Base-by-base conservation (phyloP, 2,888 invertebrate species). In the Drosophila robusta region DNA sequence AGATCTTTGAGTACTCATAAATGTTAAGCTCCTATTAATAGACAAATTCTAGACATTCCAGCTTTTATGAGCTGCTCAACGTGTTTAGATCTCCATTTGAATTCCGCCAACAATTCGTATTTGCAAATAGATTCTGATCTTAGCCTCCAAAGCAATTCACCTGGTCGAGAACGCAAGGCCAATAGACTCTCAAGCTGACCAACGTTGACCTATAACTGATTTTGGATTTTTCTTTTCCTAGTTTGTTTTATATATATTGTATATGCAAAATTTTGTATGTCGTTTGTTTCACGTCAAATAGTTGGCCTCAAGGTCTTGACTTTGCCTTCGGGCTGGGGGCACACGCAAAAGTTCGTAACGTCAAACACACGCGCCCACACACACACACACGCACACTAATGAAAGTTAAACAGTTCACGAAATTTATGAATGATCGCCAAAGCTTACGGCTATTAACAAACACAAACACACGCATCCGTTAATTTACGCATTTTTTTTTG, bases 391-490 rank as follows among this genome's bases (percentile, higher is more conserved):
- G 34, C 61, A 38, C 32, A 42, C 41, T 42, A 52, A 54, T 12
- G 38, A 57, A 47, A 73, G 64, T 69, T 62, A 72, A 76, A 70
- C 70, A 80, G 84, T 75, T 75, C 76, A 76, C 61, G 67, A 85
- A 85, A 70, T 87, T 87, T 83, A 87, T 85, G 85, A 83, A 87
- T 87, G 87, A 83, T 87, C 87, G 72, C 16, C 72, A 66, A 58
- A 72, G 73, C 78, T 72, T 71, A 69, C 63, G 84, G 84, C 87
- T 75, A 71, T 87, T 78, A 87, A 84, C 81, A 65, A 80, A 86
- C 41, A 82, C 77, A 76, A 74, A 46, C 44, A 47, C 46, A 34
- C 64, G 38, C 51, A 46, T 66, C 42, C 56, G 62, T 63, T 64
- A 24, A 56, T 63, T 75, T 63, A 64, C 26, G 60, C 51, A 36